A percentile compares a stretch with the other conserved stretches of the same genome.
Conservation (phyloP, 1,140 invertebrate species). For the Schlechtendalia chinensis region DNA sequence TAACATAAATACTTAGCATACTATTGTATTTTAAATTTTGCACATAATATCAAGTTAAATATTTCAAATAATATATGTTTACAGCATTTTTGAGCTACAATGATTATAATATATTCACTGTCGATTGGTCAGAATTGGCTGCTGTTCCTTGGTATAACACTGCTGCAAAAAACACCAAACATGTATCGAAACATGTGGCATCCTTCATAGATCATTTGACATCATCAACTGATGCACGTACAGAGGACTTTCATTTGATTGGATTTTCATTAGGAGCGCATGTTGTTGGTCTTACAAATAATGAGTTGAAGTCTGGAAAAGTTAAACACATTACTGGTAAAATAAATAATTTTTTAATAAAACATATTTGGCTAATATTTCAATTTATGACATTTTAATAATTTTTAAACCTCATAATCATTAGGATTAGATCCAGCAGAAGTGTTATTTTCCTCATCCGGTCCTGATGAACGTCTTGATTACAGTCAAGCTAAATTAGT, state of each 20-base stretch:
- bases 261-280: slow-evolving; percentile 56
- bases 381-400: background rate
- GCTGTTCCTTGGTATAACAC: slow-evolving; percentile 54
- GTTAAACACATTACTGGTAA: slow-evolving; percentile 57
- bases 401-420: background rate
- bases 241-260: slow-evolving; percentile 53
- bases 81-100: slow-evolving; percentile 60
- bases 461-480: slow-evolving; percentile 52
- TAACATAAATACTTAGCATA: background rate
- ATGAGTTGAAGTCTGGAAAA: slow-evolving; percentile 55
- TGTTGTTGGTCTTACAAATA: slow-evolving; percentile 55
- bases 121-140: slow-evolving; percentile 66
- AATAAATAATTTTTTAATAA: background rate
- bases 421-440: slow-evolving; percentile 55
- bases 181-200: slow-evolving; percentile 52
- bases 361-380: no score
- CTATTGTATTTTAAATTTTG: no score
- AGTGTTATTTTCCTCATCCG: slow-evolving; percentile 54
- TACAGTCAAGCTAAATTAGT: slow-evolving; percentile 60
- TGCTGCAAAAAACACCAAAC: slow-evolving; percentile 53
- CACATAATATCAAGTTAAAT: background rate
- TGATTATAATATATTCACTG: slow-evolving; percentile 64
- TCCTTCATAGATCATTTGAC: slow-evolving; percentile 53
- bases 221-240: slow-evolving; percentile 44
- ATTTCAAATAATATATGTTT: background rate